Evolutionary conservation across 2,797 vertebrate species (phyloP).

Genomic region (Phrynocephalus guinanensis): DNA sequence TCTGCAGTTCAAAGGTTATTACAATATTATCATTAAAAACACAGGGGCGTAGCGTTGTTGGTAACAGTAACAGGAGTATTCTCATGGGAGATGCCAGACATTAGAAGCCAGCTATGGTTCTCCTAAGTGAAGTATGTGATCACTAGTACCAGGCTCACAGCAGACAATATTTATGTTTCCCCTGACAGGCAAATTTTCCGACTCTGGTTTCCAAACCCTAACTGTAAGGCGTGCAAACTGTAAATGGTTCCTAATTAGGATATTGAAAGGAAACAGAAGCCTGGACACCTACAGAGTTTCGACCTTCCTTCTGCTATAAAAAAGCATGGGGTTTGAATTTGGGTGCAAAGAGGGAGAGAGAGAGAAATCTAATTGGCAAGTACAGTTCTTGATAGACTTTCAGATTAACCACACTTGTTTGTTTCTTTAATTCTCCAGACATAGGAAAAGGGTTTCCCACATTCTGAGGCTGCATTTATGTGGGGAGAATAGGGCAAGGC

Average conservation of each 20-base stretch:
- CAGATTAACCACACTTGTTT: neutral
- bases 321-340: constrained; percentile 13
- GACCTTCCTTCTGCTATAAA: constrained; percentile 31
- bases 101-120: neutral
- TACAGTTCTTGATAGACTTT: neutral
- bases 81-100: constrained; percentile 22
- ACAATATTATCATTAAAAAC: too few relatives aligned
- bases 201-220: constrained; percentile 52
- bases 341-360: constrained; percentile 1
- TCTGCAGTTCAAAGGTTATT: too few relatives aligned
- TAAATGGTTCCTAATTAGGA: constrained; percentile 63
- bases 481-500: neutral
- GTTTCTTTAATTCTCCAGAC: neutral
- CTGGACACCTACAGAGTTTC: constrained; percentile 58
- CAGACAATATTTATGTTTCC: constrained; percentile 50
- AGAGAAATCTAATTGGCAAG: constrained; percentile 35
- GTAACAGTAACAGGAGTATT: neutral
- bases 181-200: constrained; percentile 59
- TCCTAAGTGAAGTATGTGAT: constrained; percentile 41
- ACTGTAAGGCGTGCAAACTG: constrained; percentile 50
- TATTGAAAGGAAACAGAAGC: constrained; percentile 68
- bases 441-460: neutral
- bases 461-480: neutral
- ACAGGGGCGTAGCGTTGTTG: rapidly evolving
- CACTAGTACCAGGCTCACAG: constrained; percentile 35